phyloP scores from a whole-genome alignment of 2,888 invertebrate species.

The Drosophila merina region DNA sequence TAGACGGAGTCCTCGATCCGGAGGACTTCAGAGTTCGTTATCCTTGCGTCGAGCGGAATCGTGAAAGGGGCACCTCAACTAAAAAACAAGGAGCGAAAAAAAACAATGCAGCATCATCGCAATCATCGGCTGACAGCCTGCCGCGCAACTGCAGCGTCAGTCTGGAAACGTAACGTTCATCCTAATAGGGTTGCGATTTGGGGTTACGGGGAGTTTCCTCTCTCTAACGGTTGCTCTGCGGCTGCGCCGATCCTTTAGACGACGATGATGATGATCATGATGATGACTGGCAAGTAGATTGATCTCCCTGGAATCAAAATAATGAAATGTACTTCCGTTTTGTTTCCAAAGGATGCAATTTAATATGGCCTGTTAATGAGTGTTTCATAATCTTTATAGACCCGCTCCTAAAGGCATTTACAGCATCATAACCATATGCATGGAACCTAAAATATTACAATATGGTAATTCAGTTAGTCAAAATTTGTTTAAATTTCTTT shows the following conservation, averaged over 20 bases:
- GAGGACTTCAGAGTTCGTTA: conserved; percentile 66
- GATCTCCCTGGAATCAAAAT: conserved; percentile 47
- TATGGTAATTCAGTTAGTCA: conserved; percentile 2
- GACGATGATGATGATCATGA: conserved; percentile 27
- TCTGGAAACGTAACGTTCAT: conserved; percentile 20
- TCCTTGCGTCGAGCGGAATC: conserved; percentile 59
- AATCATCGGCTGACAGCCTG: conserved; percentile 48
- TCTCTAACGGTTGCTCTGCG: conserved; percentile 41
- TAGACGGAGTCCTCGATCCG: conserved; percentile 57
- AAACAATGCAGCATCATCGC: conserved; percentile 50
- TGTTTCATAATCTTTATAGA: conserved; percentile 5
- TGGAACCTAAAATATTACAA: conserved; percentile 7
- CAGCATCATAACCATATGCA: not conserved
- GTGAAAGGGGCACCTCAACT: conserved; percentile 32
- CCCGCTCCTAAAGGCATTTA: conserved; percentile 1
- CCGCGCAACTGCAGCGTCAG: conserved; percentile 63
- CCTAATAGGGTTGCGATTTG: conserved; percentile 62
- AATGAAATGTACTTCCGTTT: conserved; percentile 53
- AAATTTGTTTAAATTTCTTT: not conserved
- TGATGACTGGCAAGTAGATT: conserved; percentile 56
- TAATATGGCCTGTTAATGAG: conserved; percentile 34
- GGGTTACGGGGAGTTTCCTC: conserved; percentile 18
- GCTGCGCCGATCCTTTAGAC: conserved; percentile 30
- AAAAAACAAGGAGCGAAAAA: not conserved
- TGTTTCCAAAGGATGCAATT: conserved; percentile 31